Conservation (phyloP, 2,888 invertebrate genomes). For the Rhimphoctona megacephalus region DNA sequence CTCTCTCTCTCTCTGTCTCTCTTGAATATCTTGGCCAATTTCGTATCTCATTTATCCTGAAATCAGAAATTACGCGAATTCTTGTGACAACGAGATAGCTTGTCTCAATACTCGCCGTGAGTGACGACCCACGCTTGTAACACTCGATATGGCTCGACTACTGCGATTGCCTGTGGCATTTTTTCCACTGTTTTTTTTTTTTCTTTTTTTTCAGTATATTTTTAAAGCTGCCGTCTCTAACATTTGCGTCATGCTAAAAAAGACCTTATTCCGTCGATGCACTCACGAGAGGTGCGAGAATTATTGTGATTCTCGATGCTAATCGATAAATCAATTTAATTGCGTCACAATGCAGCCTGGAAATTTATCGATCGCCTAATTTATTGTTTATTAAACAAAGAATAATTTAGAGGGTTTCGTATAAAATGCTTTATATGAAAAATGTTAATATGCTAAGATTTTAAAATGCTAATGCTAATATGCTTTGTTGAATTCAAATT, state of each 20-base stretch:
- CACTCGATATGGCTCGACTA: constrained; percentile 64
- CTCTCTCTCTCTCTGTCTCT: constrained; percentile 19
- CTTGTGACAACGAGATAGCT: constrained; percentile 19
- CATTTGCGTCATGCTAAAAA: constrained; percentile 47
- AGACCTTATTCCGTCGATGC: constrained; percentile 57
- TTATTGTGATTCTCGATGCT: constrained; percentile 34
- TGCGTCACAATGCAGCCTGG: not conserved
- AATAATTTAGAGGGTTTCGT: not conserved
- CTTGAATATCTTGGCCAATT: not conserved
- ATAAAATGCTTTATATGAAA: too few species aligned
- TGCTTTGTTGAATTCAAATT: not conserved
- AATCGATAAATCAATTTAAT: constrained; percentile 34
- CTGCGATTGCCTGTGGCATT: constrained; percentile 49
- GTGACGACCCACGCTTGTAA: constrained; percentile 58
- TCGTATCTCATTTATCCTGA: constrained; percentile 51
- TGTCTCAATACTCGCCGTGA: not conserved
- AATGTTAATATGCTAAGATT: too few species aligned
- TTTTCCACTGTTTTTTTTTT: constrained; percentile 50
- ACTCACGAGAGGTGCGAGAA: constrained; percentile 57
- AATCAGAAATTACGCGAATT: constrained; percentile 52
- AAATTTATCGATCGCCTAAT: constrained; percentile 9
- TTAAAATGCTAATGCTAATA: too few species aligned
- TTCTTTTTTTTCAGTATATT: constrained; percentile 40
- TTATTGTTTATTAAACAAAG: constrained; percentile 10
- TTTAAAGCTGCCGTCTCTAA: constrained; percentile 44